These are phyloP conservation scores for Amphiduros pacificus DNA, from an alignment of 2,888 invertebrate genomes.

Conservation along the genomic window DNA sequence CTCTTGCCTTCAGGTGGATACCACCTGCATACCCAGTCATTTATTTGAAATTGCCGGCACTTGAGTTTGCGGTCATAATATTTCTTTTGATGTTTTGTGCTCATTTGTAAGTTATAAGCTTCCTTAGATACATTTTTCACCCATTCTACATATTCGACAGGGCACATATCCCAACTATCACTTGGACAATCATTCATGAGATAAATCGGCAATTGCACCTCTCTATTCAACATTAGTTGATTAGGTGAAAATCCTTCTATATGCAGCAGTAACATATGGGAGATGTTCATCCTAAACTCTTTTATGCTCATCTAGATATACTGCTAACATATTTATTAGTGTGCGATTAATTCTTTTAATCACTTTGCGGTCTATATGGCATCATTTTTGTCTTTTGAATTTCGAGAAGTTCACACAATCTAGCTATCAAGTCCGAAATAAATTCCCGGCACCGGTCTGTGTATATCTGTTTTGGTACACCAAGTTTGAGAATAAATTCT, in stretches of 20 bases:
- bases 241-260: neutral
- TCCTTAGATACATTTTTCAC: neutral
- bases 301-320: neutral
- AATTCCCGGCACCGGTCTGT: neutral
- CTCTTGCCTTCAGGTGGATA: neutral
- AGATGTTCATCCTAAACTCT: neutral
- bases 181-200: neutral
- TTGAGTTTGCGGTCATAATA: neutral
- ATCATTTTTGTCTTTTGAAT: neutral
- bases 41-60: neutral
- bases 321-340: neutral
- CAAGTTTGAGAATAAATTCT: neutral
- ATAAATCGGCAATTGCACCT: neutral
- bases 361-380: neutral
- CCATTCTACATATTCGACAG: neutral
- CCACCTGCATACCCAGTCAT: neutral
- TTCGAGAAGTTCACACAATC: neutral
- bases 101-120: neutral
- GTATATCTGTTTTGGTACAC: neutral
- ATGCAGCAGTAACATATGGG: neutral
- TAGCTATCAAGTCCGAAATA: neutral
- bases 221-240: neutral
- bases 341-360: neutral
- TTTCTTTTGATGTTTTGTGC: neutral
- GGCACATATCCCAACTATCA: no score